phyloP scores from a whole-genome alignment of 2,797 vertebrate species.

The Lutjanus argentimaculatus region DNA sequence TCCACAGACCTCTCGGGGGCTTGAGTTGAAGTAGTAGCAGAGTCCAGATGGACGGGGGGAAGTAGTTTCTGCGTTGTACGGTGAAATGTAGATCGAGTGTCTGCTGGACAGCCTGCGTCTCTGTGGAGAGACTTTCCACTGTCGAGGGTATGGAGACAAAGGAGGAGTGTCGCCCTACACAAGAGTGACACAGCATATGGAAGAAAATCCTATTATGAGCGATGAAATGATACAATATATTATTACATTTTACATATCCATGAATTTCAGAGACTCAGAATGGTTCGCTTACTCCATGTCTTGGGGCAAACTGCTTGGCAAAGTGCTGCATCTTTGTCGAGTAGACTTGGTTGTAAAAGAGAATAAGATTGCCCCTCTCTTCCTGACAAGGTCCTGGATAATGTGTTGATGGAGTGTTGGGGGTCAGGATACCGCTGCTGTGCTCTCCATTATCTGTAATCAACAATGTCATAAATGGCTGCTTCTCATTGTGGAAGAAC shows the following conservation, averaged over 20 bases:
- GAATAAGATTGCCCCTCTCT: constrained; percentile 87
- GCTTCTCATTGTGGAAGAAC: not conserved
- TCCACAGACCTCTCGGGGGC: constrained; percentile 86
- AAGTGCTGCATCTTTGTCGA: constrained; percentile 84
- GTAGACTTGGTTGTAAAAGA: constrained; percentile 91
- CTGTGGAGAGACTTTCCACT: constrained; percentile 78
- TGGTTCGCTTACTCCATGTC: constrained; percentile 48
- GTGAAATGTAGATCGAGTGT: constrained; percentile 85
- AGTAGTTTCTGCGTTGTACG: constrained; percentile 69
- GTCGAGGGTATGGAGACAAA: constrained; percentile 86
- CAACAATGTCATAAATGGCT: not conserved
- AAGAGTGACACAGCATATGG: not conserved
- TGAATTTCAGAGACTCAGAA: not conserved
- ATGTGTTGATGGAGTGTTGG: constrained; percentile 84
- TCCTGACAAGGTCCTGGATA: constrained; percentile 80
- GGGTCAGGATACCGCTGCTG: constrained; percentile 83
- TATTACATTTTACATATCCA: not conserved
- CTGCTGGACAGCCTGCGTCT: constrained; percentile 81
- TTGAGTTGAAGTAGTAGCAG: constrained; percentile 88
- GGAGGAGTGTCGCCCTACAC: constrained; percentile 86
- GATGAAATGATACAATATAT: not conserved
- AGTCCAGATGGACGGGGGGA: constrained; percentile 72
- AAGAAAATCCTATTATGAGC: not conserved
- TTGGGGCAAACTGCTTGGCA: constrained; percentile 84
- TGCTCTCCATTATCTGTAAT: constrained; percentile 61